phyloP scores from a whole-genome alignment of 2,113 vertebrate genomes.

The Taxidea taxus region DNA sequence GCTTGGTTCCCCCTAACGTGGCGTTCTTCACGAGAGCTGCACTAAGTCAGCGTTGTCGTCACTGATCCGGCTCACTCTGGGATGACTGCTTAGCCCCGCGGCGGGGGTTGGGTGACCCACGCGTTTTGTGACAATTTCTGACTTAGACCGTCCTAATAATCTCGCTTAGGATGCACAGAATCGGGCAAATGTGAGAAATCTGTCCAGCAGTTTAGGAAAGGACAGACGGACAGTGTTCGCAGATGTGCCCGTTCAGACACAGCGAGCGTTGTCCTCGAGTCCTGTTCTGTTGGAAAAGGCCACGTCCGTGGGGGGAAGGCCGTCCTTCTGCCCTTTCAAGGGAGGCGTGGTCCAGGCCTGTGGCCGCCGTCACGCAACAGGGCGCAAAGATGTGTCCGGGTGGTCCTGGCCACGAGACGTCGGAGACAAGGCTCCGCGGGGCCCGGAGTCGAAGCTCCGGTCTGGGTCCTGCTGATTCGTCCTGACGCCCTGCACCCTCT shows the following conservation, averaged over 20 bases:
- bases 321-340: neutral
- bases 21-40: neutral
- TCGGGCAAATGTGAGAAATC: neutral
- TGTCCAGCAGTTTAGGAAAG: neutral
- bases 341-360: fast-evolving
- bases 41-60: neutral
- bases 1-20: neutral
- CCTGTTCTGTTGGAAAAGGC: neutral
- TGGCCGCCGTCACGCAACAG: neutral
- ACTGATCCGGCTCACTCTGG: too few species aligned
- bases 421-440: neutral
- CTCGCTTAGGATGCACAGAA: neutral
- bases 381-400: neutral
- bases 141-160: neutral
- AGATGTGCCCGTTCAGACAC: neutral
- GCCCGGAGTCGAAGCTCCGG: fast-evolving
- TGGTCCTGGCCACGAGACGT: neutral
- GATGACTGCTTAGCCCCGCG: neutral
- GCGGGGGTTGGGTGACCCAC: neutral
- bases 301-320: neutral
- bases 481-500: neutral
- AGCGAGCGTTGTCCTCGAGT: too few species aligned
- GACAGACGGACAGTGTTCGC: neutral
- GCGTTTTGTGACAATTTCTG: neutral
- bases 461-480: fast-evolving